These are phyloP conservation scores for Salarias fasciatus DNA, from an alignment of 2,797 vertebrate species.

Conservation along the genomic window DNA sequence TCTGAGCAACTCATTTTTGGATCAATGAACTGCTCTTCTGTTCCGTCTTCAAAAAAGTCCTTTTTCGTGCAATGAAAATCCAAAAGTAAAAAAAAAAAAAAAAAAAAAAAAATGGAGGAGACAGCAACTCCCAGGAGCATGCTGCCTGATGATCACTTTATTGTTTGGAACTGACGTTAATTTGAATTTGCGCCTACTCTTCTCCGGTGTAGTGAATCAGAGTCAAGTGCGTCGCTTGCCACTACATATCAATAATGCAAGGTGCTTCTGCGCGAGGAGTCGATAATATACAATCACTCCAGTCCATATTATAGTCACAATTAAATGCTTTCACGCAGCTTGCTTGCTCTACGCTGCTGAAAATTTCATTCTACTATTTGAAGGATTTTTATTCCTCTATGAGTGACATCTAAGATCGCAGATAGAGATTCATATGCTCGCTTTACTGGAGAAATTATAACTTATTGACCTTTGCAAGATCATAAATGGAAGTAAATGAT, in stretches of 20 bases:
- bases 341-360: not conserved
- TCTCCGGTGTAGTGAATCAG: constrained; percentile 1
- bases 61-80: constrained; percentile 12
- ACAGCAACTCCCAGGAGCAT: constrained; percentile 15
- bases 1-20: constrained; percentile 1
- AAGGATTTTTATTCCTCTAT: not conserved
- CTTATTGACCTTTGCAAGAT: constrained; percentile 5
- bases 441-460: not conserved
- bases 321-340: constrained; percentile 11
- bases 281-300: constrained; percentile 25
- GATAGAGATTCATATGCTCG: not conserved
- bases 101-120: not conserved
- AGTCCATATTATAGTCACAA: constrained; percentile 11
- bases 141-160: constrained; percentile 7
- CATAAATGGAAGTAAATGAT: not conserved
- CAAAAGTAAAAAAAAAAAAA: not conserved
- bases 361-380: not conserved
- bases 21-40: constrained; percentile 18
- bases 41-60: constrained; percentile 4
- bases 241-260: constrained; percentile 22
- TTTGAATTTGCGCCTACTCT: constrained; percentile 9
- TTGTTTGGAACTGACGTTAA: constrained; percentile 6
- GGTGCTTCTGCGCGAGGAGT: constrained; percentile 6
- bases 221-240: not conserved
- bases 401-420: not conserved